Base-by-base conservation (phyloP, 1,140 invertebrate species). In the Carcinoscorpius rotundicauda region DNA sequence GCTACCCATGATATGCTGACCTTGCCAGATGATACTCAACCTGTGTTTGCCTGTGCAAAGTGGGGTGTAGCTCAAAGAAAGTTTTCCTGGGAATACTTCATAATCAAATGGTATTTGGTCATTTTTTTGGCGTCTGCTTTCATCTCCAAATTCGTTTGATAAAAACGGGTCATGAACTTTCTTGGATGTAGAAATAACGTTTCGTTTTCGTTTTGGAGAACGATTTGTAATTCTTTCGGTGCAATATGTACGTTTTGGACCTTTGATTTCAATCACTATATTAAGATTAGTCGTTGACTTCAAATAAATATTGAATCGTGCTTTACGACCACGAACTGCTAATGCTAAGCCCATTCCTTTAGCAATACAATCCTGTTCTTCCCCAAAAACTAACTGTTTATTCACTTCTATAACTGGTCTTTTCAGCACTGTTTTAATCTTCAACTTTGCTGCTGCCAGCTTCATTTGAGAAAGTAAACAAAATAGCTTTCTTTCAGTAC, bases 321-420 rank as follows among this genome's bases (percentile, higher is more conserved):
- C 64, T 8, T 56, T 49, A 4, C 71, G 64, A 29, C 69, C 67
- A 29, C 62, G 51, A 29, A 72, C 70, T 11, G 63, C 71, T 4
- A 70, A 63, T 8, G 66, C 64, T 49, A 72, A 53, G 4, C 71
- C 71, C 62, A 72, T 72, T 50, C 71, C 71, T 67, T 67, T 71
- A 4, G 65, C 65, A 29, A 69, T 59, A 59, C 69, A 71, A 8
- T 57, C 52, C 49, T 62, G 29, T n/a, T 66, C 8, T 51, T n/a
- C 10, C 4, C 48, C 52, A 63, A 64, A 55, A 50, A n/a, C 6
- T n/a, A 11, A 49, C 3, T 29, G n/a, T 10, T 11, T 29, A 9
- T 29, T 49, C 4, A 51, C 6, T 1, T 52, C 49, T 58, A 6
- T 51, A 48, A 49, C 11, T 10, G 6, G 11, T n/a, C 53, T 60